Base-by-base conservation (phyloP, 2,797 vertebrate genomes). In the Gallirallus australis region DNA sequence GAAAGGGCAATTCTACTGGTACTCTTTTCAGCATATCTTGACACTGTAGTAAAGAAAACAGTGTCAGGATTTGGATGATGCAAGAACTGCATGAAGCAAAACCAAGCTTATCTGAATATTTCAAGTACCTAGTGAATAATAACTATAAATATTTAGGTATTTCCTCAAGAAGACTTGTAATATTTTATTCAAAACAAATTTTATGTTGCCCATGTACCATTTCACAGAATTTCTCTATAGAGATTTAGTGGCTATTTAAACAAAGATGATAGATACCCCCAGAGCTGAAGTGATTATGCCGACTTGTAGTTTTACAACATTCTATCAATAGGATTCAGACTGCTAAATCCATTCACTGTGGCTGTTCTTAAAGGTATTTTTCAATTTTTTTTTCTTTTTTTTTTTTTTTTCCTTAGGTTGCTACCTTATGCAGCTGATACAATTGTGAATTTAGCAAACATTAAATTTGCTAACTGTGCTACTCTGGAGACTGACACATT, bases 71-170 rank as follows among this genome's bases (percentile, higher is more conserved):
- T 7, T 24, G 25, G 1, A 1, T 31, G 39, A 83, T 53, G 17
- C 15, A 70, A 77, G 42, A 45, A 45, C 18, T 25, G 24, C 1
- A 1, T 31, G 39, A 83, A 57, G 17, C 15, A 70, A 80, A 80
- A 40, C 4, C 8, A 61, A 71, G 16, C 3, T 57, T 23, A 63
- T 48, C 53, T 84, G 42, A 80, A 40, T 94, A 80, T 79, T 94
- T 89, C 35, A 73, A 0, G 0, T 39, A 63, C 12, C 37, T 57
- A 48, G 4, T 52, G 35, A 91, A 90, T 72, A 63, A 69, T 60
- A 77, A 54, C 16, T 57, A 37, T 45, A 92, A 92, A 91, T 91
- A 96, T 89, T 82, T 75, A 82, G n/a, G 23, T 64, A 68, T 94
- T 93, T 95, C 45, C 15, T 84, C 13, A 82, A 68, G 78, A 82